Evolutionary conservation across 2,888 invertebrate species (phyloP).

Genomic region (Nemoura dubitans): DNA sequence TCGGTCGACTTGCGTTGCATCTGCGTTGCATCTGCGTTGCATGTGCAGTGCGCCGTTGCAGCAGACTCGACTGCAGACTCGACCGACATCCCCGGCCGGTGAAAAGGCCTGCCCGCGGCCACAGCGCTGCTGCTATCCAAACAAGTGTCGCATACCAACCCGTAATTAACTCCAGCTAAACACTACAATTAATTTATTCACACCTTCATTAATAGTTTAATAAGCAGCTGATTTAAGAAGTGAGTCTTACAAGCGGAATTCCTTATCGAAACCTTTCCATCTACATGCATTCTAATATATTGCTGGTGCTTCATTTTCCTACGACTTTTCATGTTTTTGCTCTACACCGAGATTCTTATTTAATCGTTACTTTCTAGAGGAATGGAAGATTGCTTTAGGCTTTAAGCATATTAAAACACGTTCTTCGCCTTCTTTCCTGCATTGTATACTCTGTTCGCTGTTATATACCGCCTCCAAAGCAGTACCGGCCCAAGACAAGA

Average conservation of each 20-base stretch:
- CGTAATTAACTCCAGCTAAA: background rate
- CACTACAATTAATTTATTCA: slow-evolving; percentile 7
- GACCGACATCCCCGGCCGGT: background rate
- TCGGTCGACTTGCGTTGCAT: background rate
- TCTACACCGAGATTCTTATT: background rate
- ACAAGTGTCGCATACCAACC: background rate
- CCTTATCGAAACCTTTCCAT: background rate
- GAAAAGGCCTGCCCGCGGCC: background rate
- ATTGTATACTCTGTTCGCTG: too few relatives aligned
- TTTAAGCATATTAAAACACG: too few relatives aligned
- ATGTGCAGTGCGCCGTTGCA: background rate
- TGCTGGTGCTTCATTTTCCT: background rate
- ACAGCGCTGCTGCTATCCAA: background rate
- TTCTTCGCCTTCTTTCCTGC: too few relatives aligned
- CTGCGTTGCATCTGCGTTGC: background rate
- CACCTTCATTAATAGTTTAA: slow-evolving; percentile 5
- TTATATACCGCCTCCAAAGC: too few relatives aligned
- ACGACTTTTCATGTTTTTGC: background rate
- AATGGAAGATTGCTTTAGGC: background rate
- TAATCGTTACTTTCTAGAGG: background rate
- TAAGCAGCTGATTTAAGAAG: background rate
- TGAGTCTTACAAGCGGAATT: background rate
- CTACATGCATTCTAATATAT: background rate
- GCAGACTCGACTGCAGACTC: background rate
- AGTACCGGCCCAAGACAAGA: too few relatives aligned